These are phyloP conservation scores for Poicephalus gulielmi DNA, from an alignment of 2,113 vertebrate species.

Conservation along the genomic window DNA sequence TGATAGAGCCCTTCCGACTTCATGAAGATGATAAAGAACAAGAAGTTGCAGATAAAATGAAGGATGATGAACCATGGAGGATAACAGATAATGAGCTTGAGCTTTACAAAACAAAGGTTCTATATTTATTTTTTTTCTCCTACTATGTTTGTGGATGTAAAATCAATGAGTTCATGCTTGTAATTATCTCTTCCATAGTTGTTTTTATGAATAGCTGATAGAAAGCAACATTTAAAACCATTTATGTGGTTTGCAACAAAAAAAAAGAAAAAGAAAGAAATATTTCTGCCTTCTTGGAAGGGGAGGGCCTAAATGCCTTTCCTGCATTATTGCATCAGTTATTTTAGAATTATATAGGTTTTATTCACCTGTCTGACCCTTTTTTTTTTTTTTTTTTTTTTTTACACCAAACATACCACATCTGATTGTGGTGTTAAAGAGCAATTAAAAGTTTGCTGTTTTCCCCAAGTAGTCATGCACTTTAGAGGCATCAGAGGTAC, in stretches of 20 bases:
- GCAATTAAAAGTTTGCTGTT: neutral
- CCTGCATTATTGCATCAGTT: neutral
- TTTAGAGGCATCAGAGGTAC: neutral
- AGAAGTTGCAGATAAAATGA: conserved; percentile 92
- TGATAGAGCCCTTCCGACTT: conserved; percentile 94
- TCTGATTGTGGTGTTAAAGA: neutral
- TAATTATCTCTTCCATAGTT: neutral
- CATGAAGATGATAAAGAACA: conserved; percentile 97
- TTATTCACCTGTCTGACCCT: neutral
- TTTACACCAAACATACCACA: neutral
- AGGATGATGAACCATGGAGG: conserved; percentile 95
- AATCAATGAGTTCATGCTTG: neutral
- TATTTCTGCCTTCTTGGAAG: neutral
- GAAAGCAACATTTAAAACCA: neutral
- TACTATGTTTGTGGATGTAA: neutral
- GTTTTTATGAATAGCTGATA: neutral
- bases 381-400: too few species aligned
- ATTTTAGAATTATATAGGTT: neutral
- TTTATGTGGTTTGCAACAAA: neutral
- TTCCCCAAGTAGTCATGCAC: neutral
- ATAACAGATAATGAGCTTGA: conserved; percentile 98
- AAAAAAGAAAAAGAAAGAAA: too few species aligned
- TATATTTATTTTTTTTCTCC: neutral
- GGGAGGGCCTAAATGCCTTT: neutral
- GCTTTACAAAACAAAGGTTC: conserved; percentile 94